These are phyloP conservation scores for Aphodius granarius DNA, from an alignment of 2,888 invertebrate genomes.

Conservation along the genomic window DNA sequence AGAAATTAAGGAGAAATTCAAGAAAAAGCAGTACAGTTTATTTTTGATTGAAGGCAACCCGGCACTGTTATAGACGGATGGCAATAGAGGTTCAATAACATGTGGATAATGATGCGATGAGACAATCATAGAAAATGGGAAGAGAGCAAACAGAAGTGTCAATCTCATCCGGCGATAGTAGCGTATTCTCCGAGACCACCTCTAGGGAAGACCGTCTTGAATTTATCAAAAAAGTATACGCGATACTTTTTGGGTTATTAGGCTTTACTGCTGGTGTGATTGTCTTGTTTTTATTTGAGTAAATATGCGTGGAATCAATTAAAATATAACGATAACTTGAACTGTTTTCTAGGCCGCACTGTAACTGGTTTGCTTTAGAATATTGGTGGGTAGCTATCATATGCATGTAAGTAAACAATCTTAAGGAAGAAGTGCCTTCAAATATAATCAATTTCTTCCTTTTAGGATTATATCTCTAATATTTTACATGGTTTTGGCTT, in stretches of 20 bases:
- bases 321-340: not conserved
- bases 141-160: too few species aligned
- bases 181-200: not conserved
- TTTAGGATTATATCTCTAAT: not conserved
- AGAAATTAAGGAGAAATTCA: too few species aligned
- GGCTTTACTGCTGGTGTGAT: not conserved
- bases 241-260: not conserved
- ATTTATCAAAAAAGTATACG: not conserved
- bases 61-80: too few species aligned
- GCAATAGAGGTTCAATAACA: too few species aligned
- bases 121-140: too few species aligned
- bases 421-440: not conserved
- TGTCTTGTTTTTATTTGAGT: slow-evolving; percentile 3
- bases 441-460: not conserved
- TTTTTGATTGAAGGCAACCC: too few species aligned
- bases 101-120: too few species aligned
- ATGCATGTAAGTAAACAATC: not conserved
- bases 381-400: not conserved
- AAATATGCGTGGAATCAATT: not conserved
- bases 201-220: not conserved
- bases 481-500: not conserved
- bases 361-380: not conserved
- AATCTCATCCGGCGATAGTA: not conserved
- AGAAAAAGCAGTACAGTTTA: too few species aligned
- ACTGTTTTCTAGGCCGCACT: not conserved